Evolutionary conservation across 2,797 vertebrate species (phyloP), one percentile per base, ranked within the genome.

Genomic region (Poeciliopsis paucimaculata): DNA sequence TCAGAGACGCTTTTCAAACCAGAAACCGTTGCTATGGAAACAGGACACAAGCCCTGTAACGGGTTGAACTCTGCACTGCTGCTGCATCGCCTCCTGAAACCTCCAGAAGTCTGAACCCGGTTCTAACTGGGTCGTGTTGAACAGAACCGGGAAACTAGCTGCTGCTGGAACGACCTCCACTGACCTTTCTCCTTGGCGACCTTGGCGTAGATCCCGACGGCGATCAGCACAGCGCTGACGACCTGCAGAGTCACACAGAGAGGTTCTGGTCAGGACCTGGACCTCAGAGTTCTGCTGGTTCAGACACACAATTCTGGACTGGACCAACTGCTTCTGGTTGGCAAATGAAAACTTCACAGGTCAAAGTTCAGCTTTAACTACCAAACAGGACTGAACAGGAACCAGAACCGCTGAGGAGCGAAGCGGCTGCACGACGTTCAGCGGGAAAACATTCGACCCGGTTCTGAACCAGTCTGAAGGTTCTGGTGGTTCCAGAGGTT

Each of bases 121-220:
- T 20, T 23, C 34, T 66, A 5, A 28, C 12, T 60, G n/a, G 55
- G n/a, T 57, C 4, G 10, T 28, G 26, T 15, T 31, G 28, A 70
- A n/a, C 66, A n/a, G 53, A 46, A 60, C 31, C 31, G 70, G 18
- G 20, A 64, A 75, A 12, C 26, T 23, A 71, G 39, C 12, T 28
- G 41, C 51, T 41, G 36, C 36, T 41, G 45, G 39, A 11, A 43
- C 12, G 4, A 36, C 1, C 23, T 46, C 16, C 28, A 41, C 8
- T 11, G 5, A 79, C 96, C 95, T 89, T 94, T 95, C 81, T 96
- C 96, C 46, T 96, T 96, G 82, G 95, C 93, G 16, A 95, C 68
- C 87, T 96, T 96, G 49, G 95, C 95, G 34, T 96, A 96, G 79
- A 95, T 85, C 9, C 96, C 95, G 39, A 96, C 94, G 0, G 93